Conservation (phyloP, 2,113 vertebrate genomes). For the Saimiri boliviensis region DNA sequence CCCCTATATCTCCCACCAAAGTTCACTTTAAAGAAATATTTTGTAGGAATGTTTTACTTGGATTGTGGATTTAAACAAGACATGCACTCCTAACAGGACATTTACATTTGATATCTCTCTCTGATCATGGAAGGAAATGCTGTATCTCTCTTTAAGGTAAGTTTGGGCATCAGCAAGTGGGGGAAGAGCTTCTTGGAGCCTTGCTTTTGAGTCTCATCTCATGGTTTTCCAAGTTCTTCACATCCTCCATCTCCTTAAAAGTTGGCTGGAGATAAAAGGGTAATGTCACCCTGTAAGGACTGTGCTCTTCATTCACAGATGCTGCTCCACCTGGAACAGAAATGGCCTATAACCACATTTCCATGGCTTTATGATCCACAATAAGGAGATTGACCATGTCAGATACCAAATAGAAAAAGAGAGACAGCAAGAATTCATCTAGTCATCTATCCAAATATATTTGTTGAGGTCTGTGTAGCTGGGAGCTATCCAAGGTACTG, state of each 20-base stretch:
- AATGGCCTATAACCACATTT: background rate
- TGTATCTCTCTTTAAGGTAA: background rate
- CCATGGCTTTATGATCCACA: background rate
- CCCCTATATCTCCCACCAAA: background rate
- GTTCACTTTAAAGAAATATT: background rate
- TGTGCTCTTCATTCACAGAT: background rate
- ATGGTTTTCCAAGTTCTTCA: background rate
- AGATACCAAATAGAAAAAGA: background rate
- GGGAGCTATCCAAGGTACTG: background rate
- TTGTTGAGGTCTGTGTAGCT: background rate
- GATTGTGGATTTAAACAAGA: background rate
- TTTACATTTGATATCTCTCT: background rate
- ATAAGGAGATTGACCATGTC: background rate
- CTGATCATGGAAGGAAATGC: background rate
- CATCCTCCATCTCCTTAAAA: background rate
- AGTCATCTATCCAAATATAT: background rate
- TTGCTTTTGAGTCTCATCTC: background rate
- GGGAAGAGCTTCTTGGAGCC: background rate
- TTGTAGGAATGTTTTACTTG: background rate
- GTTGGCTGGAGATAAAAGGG: background rate
- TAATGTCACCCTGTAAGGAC: background rate
- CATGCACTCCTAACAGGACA: background rate
- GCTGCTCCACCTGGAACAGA: background rate
- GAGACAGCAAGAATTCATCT: background rate
- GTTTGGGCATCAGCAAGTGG: background rate